These are phyloP conservation scores for Toxotes lorentzi DNA, from an alignment of 2,797 vertebrate genomes.

Conservation along the genomic window DNA sequence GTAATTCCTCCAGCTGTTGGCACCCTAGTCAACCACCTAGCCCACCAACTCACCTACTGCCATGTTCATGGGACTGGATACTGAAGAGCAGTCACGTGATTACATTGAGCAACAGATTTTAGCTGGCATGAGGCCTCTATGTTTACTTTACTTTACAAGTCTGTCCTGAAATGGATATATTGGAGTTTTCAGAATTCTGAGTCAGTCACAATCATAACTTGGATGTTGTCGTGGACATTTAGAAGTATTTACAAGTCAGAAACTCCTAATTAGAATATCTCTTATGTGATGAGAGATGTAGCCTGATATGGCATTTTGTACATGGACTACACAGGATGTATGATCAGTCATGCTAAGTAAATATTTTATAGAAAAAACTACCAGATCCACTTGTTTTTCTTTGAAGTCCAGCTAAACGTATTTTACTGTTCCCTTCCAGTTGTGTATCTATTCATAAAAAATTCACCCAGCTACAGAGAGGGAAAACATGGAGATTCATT, in stretches of 20 bases:
- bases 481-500: slow-evolving; percentile 26
- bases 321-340: neutral
- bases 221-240: neutral
- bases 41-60: too few species aligned
- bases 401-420: neutral
- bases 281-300: neutral
- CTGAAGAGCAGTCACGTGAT: too few species aligned
- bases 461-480: neutral
- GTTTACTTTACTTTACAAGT: too few species aligned
- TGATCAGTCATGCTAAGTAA: neutral
- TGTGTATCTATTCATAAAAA: slow-evolving; percentile 2
- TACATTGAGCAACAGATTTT: too few species aligned
- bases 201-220: neutral
- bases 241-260: neutral
- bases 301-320: neutral
- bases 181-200: neutral
- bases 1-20: too few species aligned
- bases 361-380: neutral
- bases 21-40: too few species aligned
- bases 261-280: neutral
- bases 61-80: too few species aligned
- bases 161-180: too few species aligned
- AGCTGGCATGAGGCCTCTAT: too few species aligned
- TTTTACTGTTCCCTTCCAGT: neutral
- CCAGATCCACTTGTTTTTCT: neutral